A percentile compares a stretch with the other conserved stretches of the same genome.
Evolutionary conservation across 2,797 vertebrate species (phyloP).

Genomic region (Anas flavirostris): DNA sequence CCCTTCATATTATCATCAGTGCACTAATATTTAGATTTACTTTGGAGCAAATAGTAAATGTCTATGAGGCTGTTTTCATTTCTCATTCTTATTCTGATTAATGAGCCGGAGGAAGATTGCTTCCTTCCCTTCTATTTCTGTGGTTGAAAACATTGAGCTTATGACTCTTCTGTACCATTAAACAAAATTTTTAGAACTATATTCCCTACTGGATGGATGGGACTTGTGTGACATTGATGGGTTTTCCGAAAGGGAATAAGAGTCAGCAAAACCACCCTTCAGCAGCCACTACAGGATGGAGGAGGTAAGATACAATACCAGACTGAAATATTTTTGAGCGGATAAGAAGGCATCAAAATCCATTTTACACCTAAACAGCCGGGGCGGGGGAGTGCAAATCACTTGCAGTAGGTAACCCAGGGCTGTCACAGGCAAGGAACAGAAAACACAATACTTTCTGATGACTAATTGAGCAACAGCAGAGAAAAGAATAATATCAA

Average conservation of each 20-base stretch:
- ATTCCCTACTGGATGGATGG: constrained; percentile 69
- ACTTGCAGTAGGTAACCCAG: neutral
- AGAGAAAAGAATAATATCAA: constrained; percentile 28
- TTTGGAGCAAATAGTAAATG: constrained; percentile 58
- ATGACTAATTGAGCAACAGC: neutral
- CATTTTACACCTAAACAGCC: neutral
- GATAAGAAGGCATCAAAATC: neutral
- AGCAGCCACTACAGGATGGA: constrained; percentile 16
- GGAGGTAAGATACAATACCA: neutral
- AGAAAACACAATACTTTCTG: neutral
- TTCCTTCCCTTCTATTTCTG: constrained; percentile 28
- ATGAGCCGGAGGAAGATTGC: constrained; percentile 64
- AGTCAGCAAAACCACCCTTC: constrained; percentile 34
- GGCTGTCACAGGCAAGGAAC: neutral
- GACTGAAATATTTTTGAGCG: neutral
- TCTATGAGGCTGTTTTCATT: constrained; percentile 67
- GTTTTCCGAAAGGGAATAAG: constrained; percentile 50
- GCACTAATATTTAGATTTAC: constrained; percentile 76
- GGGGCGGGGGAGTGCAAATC: neutral
- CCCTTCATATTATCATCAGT: constrained; percentile 15
- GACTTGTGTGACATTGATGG: constrained; percentile 14
- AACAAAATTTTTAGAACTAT: constrained; percentile 72
- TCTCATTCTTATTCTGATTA: constrained; percentile 74
- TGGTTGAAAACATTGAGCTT: constrained; percentile 71
- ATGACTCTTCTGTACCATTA: constrained; percentile 63